Evolutionary conservation across 2,888 invertebrate species (phyloP).

Genomic region (Antitype chi): DNA sequence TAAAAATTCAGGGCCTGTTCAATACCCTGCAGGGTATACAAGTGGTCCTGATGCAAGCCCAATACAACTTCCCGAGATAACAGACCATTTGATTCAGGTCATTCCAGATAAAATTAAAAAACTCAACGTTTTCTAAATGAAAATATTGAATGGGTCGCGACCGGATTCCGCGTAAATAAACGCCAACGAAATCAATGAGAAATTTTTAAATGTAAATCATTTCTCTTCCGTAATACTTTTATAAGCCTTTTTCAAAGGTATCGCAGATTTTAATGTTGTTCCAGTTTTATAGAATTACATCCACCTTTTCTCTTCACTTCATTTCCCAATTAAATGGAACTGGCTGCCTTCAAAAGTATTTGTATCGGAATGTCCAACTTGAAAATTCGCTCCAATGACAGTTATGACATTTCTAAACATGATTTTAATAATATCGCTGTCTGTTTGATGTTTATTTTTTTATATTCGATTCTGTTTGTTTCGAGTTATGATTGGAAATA

Average conservation of each 20-base stretch:
- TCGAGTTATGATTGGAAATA: constrained; percentile 45
- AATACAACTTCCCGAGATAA: not conserved
- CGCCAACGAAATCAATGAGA: constrained; percentile 43
- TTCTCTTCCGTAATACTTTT: constrained; percentile 47
- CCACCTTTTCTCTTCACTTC: constrained; percentile 44
- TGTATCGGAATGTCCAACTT: constrained; percentile 46
- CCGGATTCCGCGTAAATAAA: constrained; percentile 43
- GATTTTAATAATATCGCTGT: constrained; percentile 49
- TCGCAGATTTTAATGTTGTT: constrained; percentile 48
- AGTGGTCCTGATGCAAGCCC: constrained; percentile 7
- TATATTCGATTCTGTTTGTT: constrained; percentile 49
- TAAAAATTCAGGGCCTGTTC: not conserved
- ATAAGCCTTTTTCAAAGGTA: constrained; percentile 59
- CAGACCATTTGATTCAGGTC: constrained; percentile 7
- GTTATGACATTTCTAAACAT: constrained; percentile 61
- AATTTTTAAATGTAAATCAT: constrained; percentile 51
- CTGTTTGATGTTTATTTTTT: constrained; percentile 53
- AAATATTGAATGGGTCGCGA: constrained; percentile 32
- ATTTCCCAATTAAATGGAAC: constrained; percentile 60
- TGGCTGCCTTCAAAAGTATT: constrained; percentile 58
- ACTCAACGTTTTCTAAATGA: constrained; percentile 20
- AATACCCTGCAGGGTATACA: constrained; percentile 6
- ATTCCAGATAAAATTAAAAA: constrained; percentile 25
- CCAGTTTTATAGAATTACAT: constrained; percentile 53
- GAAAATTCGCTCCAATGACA: constrained; percentile 44